Conservation (phyloP, 2,797 vertebrate genomes). For the Sus cebifrons region DNA sequence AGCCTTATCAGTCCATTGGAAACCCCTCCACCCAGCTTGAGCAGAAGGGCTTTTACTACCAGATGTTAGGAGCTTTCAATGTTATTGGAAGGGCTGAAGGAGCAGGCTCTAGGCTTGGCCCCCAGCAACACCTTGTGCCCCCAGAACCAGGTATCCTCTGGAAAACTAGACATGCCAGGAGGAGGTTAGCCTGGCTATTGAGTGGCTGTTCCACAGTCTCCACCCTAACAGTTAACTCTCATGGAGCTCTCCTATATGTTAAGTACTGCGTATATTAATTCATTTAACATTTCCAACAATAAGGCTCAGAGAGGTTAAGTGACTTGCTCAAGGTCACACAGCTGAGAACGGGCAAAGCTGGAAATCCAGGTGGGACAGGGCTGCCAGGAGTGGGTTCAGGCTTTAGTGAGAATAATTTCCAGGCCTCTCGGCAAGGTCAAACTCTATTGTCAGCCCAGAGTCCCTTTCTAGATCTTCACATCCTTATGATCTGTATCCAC, state of each 20-base stretch:
- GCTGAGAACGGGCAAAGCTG: background rate
- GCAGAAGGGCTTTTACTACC: background rate
- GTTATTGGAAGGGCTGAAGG: background rate
- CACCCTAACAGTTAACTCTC: background rate
- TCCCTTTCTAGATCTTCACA: background rate
- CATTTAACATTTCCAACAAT: background rate
- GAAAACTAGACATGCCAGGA: background rate
- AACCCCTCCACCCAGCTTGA: background rate
- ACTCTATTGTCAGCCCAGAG: background rate
- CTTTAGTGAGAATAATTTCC: background rate
- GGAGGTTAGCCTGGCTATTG: background rate
- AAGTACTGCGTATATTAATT: background rate
- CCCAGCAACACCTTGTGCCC: background rate
- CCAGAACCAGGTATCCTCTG: background rate
- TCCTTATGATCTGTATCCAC: background rate
- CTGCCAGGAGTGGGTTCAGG: background rate
- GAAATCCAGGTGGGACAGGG: background rate
- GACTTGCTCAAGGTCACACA: background rate
- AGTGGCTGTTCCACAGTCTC: background rate
- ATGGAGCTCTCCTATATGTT: background rate
- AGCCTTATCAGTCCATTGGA: background rate
- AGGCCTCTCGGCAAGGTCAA: background rate
- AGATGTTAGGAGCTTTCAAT: background rate
- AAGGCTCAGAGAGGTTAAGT: conserved; percentile 18
- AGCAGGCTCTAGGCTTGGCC: background rate